Evolutionary conservation across 2,113 vertebrate species (phyloP).

Genomic region (Ailurus styani): DNA sequence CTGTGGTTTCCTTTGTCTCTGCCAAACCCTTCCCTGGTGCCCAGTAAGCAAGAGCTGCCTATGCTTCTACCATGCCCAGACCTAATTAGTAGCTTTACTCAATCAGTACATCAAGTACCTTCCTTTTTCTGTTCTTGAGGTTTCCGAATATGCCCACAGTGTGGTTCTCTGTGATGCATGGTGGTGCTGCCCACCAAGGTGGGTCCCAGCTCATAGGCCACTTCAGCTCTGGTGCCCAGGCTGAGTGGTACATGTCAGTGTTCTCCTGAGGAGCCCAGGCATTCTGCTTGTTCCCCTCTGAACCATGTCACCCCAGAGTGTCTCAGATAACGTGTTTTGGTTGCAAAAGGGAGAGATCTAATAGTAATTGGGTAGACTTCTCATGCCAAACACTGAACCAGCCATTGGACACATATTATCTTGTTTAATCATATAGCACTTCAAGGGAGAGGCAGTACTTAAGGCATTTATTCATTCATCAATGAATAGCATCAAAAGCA

Average conservation of each 20-base stretch:
- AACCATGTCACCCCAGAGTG: background rate
- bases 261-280: background rate
- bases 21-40: conserved; percentile 33
- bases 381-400: background rate
- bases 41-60: background rate
- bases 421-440: background rate
- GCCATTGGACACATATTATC: background rate
- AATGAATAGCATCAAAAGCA: background rate
- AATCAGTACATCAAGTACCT: conserved; percentile 8
- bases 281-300: background rate
- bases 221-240: background rate
- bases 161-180: background rate
- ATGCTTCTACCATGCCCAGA: background rate
- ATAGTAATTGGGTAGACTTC: background rate
- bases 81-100: conserved; percentile 48
- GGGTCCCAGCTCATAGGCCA: background rate
- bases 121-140: background rate
- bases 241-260: background rate
- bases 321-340: background rate
- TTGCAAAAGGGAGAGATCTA: background rate
- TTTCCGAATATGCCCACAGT: background rate
- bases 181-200: background rate
- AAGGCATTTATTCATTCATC: background rate
- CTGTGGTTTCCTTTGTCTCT: background rate
- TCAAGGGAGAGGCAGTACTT: background rate